These are phyloP conservation scores for Philopotamus ludificatus DNA, from an alignment of 1,140 invertebrate genomes.

Conservation along the genomic window DNA sequence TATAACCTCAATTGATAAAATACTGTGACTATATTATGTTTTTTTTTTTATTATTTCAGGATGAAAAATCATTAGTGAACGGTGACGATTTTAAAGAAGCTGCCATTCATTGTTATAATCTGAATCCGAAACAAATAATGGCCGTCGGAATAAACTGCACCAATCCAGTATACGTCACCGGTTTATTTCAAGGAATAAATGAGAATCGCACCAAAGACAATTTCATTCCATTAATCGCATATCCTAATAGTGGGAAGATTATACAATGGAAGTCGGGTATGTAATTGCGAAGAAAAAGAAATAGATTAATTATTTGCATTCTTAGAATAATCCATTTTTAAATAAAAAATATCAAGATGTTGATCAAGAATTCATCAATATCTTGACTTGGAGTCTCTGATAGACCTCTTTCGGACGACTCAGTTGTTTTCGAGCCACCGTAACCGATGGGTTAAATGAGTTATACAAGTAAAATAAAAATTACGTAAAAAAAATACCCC, in stretches of 20 bases:
- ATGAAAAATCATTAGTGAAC: conserved; percentile 55
- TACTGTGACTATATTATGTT: conserved; percentile 3
- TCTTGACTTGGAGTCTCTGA: too few relatives aligned
- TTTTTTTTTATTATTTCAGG: too few relatives aligned
- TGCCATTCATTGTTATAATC: conserved; percentile 55
- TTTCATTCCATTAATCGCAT: conserved; percentile 56
- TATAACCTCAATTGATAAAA: neutral
- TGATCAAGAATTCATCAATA: too few relatives aligned
- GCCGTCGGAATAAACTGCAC: conserved; percentile 75
- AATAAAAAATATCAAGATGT: too few relatives aligned
- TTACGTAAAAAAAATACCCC: too few relatives aligned
- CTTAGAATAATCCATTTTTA: too few relatives aligned
- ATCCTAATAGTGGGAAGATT: conserved; percentile 64
- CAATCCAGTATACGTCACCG: conserved; percentile 57
- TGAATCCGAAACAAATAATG: conserved; percentile 58
- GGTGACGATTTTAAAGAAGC: conserved; percentile 64
- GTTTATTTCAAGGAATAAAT: conserved; percentile 58
- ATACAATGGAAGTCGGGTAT: conserved; percentile 33
- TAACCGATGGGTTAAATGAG: too few relatives aligned
- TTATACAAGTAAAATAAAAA: too few relatives aligned
- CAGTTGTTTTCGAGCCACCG: too few relatives aligned
- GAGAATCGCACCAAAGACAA: conserved; percentile 38
- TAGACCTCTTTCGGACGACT: too few relatives aligned
- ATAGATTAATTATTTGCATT: neutral
- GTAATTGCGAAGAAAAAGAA: too few relatives aligned